These are phyloP conservation scores for Gobionotothen gibberifrons DNA, from an alignment of 2,797 vertebrate genomes.

Conservation along the genomic window DNA sequence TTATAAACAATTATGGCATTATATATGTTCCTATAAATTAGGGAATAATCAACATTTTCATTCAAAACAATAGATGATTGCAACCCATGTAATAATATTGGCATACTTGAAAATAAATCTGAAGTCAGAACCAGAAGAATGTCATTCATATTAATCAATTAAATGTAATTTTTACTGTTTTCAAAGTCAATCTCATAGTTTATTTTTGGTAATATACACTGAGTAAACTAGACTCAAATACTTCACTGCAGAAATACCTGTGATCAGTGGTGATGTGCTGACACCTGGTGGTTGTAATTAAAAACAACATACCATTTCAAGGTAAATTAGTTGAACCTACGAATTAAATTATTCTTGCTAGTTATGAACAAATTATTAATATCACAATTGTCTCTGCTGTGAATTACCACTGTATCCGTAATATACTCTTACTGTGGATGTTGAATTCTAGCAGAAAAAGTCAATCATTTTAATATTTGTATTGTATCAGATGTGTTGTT, in stretches of 20 bases:
- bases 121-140: background rate
- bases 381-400: background rate
- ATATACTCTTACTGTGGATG: background rate
- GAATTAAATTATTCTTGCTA: background rate
- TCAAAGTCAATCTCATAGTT: background rate
- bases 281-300: conserved; percentile 21
- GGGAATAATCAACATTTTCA: background rate
- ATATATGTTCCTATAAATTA: background rate
- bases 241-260: background rate
- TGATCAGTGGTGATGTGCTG: conserved; percentile 22
- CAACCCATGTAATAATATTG: background rate
- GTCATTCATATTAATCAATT: background rate
- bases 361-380: background rate
- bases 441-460: background rate
- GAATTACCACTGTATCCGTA: background rate
- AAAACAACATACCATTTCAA: background rate
- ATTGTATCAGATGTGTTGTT: background rate
- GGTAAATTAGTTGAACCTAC: background rate
- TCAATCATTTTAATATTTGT: background rate
- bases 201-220: background rate
- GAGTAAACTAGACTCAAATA: background rate
- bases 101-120: background rate
- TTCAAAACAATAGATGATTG: background rate
- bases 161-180: background rate
- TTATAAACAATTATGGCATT: no score